Evolutionary conservation across 2,888 invertebrate species (phyloP), one percentile per base, ranked within the genome.

Genomic region (Eubasilissa splendida): DNA sequence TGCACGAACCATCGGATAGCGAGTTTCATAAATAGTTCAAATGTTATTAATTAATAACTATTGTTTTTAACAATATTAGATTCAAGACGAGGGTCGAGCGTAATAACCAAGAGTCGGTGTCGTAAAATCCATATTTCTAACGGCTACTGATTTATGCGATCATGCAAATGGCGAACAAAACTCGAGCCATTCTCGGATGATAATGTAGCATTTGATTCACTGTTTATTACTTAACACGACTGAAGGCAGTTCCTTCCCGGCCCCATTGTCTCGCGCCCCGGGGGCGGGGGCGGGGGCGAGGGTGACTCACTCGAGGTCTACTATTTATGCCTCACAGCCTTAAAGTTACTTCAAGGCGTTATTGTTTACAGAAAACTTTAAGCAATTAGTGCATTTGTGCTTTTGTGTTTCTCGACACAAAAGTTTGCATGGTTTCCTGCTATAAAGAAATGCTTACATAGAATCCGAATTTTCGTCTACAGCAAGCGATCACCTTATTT

Each of bases 341-440:
- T 76, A 76, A 73, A 80, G 77, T 77, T 80, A 77, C 77, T 58
- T 66, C 79, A 82, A 82, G 80, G 74, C 77, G 77, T 82, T 82
- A 82, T 82, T 82, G 82, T 82, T 80, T 71, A 58, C 68, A 65
- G 80, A 60, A 82, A 82, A 82, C 82, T 82, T 80, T 70, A 68
- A 71, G 82, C 77, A 82, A 82, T 82, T 82, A 82, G 82, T 82
- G 82, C 80, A 82, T 80, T 82, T 76, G 77, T 54, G 77, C 80
- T 74, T 80, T 82, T 82, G 82, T 82, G 66, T 60, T 80, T 59
- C 74, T 53, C 66, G 70, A 42, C 63, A 77, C 74, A 22, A 56
- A 80, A 82, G 77, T 82, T 82, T 71, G 52, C 80, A 65, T 77
- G 82, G 75, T 77, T 82, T 82, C 80, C 68, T 66, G 63, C 73